Base-by-base conservation (phyloP, 2,797 vertebrate species). In the Arvicola amphibius region DNA sequence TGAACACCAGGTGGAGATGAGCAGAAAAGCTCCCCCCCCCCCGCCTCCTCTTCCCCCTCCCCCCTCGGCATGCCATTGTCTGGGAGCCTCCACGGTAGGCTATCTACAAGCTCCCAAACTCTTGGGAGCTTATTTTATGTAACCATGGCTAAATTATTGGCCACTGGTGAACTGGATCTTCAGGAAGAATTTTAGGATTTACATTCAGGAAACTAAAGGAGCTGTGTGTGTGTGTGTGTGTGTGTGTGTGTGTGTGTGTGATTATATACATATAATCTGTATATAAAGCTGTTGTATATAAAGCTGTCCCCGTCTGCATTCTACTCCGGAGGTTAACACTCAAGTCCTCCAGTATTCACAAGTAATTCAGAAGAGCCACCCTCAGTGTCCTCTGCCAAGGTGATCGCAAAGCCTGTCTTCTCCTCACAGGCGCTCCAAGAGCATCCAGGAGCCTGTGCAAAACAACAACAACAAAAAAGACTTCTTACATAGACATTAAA, bases 381-480 rank as follows among this genome's bases (percentile, higher is more conserved):
- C 59, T 43, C 56, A 29, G 27, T 11, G 0, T 63, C 69, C 86
- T 92, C 74, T 77, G 63, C 43, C 29, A 46, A 46, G 69, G 53
- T 12, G 21, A 23, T 53, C 7, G 2, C 29, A 46, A 71, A 34
- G 27, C 13, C 61, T 96, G 46, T 74, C 65, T 65, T 92, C 86
- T 87, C 43, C 27, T 76, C 74, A 19, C 13, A 73, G 34, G 21
- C 4, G 76, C 37, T 79, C 40, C 76, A 32, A 21, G 56, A 46
- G 37, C 14, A 23, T 21, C 46, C 34, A 43, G 80, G 59, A 79
- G 40, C 4, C 3, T 74, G 21, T 90, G n/a, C 71, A 48, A 37
- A 56, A 51, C 43, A 84, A 92, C 14, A 94, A n/a, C n/a, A n/a
- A n/a, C n/a, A n/a, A n/a, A n/a, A 90, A 77, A 88, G 19, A 40